phyloP scores from a whole-genome alignment of 2,797 vertebrate genomes.

The Pangasius sanitwongsei region DNA sequence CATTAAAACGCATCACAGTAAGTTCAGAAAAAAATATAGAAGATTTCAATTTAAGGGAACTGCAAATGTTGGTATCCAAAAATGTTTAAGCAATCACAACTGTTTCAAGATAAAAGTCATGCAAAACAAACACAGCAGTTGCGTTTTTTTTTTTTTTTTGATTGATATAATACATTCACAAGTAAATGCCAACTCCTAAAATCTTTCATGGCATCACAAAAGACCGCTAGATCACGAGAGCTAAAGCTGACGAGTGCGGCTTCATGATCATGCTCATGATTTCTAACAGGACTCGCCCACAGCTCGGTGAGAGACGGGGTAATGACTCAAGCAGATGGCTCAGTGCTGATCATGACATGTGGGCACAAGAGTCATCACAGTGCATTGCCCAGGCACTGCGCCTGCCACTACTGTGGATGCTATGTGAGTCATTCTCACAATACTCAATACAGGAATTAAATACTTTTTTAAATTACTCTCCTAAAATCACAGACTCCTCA shows the following conservation, averaged over 20 bases:
- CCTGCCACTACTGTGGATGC: not conserved
- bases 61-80: not conserved
- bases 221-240: not conserved
- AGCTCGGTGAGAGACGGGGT: not conserved
- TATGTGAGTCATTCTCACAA: conserved; percentile 14
- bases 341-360: not conserved
- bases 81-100: not conserved
- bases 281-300: not conserved
- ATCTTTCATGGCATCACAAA: not conserved
- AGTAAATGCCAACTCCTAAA: not conserved
- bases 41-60: not conserved
- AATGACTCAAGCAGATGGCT: not conserved
- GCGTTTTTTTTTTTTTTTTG: too few species aligned
- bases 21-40: not conserved
- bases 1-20: not conserved
- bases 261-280: not conserved
- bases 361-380: not conserved
- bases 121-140: not conserved
- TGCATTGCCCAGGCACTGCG: not conserved
- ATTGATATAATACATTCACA: not conserved
- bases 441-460: not conserved
- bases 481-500: conserved; percentile 17
- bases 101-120: not conserved
- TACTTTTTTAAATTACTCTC: conserved; percentile 26
- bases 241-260: not conserved